These are phyloP conservation scores for Mythimna impura DNA, from an alignment of 2,888 invertebrate genomes.

Conservation along the genomic window DNA sequence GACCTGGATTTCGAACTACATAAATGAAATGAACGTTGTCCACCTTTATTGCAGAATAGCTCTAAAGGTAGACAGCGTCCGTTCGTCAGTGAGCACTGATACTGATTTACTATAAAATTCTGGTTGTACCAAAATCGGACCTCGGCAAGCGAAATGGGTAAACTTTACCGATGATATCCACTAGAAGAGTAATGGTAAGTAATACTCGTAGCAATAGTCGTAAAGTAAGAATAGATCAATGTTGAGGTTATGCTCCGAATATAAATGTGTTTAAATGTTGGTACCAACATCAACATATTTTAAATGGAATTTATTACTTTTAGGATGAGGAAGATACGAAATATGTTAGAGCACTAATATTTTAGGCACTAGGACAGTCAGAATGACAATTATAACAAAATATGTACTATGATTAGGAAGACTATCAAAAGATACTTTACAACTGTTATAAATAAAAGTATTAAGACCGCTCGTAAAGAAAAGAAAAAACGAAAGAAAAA, in stretches of 20 bases:
- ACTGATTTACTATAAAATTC: constrained; percentile 25
- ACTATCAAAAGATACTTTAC: background rate
- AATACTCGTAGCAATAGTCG: constrained; percentile 22
- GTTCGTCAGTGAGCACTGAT: constrained; percentile 1
- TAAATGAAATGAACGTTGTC: constrained; percentile 5
- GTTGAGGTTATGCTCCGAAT: constrained; percentile 32
- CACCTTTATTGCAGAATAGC: background rate
- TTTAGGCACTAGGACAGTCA: background rate
- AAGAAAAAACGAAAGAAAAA: constrained; percentile 6
- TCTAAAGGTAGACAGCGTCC: no score
- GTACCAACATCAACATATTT: constrained; percentile 19
- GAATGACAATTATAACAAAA: background rate
- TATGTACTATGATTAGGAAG: background rate
- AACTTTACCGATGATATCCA: constrained; percentile 30
- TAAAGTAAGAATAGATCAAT: constrained; percentile 47
- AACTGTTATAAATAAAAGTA: background rate
- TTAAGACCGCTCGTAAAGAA: background rate
- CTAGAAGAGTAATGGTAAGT: constrained; percentile 32
- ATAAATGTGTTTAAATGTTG: constrained; percentile 44
- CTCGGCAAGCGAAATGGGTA: background rate
- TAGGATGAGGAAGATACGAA: background rate
- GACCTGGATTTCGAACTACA: background rate
- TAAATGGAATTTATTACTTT: constrained; percentile 22
- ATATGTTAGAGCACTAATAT: background rate
- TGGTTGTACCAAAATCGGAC: constrained; percentile 8